A percentile compares a stretch with the other conserved stretches of the same genome.
Evolutionary conservation across 2,888 invertebrate genomes (phyloP).

Genomic region (Scelioninae gen. 2): DNA sequence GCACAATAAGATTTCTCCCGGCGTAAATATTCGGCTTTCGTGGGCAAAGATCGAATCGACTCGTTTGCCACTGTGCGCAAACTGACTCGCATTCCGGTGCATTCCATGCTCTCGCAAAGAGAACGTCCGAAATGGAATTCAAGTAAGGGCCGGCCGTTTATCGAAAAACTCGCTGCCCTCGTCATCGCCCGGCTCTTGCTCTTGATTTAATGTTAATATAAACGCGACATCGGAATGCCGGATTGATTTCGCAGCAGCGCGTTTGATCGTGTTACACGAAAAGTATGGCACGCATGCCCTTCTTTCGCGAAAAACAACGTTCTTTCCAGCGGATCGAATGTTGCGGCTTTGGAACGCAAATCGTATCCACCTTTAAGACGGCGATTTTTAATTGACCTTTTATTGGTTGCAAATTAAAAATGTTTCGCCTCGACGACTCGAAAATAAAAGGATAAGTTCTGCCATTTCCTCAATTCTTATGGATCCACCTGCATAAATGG

Average conservation of each 20-base stretch:
- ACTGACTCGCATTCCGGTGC: conserved; percentile 51
- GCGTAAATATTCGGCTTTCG: conserved; percentile 38
- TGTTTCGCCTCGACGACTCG: neutral
- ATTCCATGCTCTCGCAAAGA: conserved; percentile 54
- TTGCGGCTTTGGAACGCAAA: conserved; percentile 13
- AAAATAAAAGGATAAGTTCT: neutral
- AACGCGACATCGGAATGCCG: conserved; percentile 50
- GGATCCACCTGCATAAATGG: conserved; percentile 13
- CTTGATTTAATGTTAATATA: conserved; percentile 55
- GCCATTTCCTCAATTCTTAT: neutral
- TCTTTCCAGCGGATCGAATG: conserved; percentile 1
- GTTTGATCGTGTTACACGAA: conserved; percentile 16
- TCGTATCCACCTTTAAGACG: conserved; percentile 6
- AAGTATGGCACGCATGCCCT: conserved; percentile 30
- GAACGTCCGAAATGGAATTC: conserved; percentile 58
- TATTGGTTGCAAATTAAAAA: neutral
- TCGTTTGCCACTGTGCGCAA: conserved; percentile 41
- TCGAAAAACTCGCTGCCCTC: conserved; percentile 60
- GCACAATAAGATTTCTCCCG: conserved; percentile 53
- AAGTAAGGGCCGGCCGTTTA: conserved; percentile 47
- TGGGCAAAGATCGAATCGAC: conserved; percentile 53
- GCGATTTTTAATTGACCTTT: neutral
- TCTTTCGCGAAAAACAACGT: conserved; percentile 28
- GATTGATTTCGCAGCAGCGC: conserved; percentile 39
- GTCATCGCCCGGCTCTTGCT: conserved; percentile 45